Percentiles rank a stretch among this genome's conserved stretches.
Conservation (phyloP, 2,113 vertebrate species). For the Muntiacus reevesi region DNA sequence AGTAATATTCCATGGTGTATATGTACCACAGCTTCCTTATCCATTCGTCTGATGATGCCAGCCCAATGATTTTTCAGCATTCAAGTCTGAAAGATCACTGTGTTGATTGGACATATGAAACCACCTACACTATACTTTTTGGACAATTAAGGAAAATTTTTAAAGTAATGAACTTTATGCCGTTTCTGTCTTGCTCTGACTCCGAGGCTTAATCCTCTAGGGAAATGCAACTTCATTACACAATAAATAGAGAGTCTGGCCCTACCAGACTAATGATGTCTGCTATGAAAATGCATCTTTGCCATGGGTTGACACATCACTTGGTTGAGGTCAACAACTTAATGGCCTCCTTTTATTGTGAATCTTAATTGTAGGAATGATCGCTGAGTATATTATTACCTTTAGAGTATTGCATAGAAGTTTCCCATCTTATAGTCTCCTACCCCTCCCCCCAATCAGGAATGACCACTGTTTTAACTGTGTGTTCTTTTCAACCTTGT, state of each 20-base stretch:
- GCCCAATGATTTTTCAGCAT: not conserved
- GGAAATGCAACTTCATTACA: not conserved
- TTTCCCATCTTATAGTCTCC: fast-evolving
- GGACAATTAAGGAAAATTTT: not conserved
- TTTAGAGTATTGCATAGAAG: not conserved
- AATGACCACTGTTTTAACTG: fast-evolving
- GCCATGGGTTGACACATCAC: not conserved
- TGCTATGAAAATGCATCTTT: not conserved
- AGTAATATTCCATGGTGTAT: too few relatives aligned
- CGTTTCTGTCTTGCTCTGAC: not conserved
- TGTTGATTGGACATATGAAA: not conserved
- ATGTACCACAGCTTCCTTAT: too few relatives aligned
- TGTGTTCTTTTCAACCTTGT: fast-evolving
- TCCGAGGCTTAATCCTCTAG: not conserved
- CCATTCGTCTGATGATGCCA: too few relatives aligned
- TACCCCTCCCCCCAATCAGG: not conserved
- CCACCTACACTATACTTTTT: not conserved
- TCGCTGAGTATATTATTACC: not conserved
- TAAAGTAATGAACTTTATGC: not conserved
- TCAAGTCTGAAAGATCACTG: not conserved
- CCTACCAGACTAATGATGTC: not conserved
- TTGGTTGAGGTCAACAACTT: not conserved
- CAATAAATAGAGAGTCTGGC: not conserved
- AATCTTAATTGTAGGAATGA: not conserved
- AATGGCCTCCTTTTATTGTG: not conserved